Percentiles rank a stretch among this genome's conserved stretches.
These are phyloP conservation scores for Nebria ingens DNA, from an alignment of 1,140 invertebrate species.

Conservation along the genomic window DNA sequence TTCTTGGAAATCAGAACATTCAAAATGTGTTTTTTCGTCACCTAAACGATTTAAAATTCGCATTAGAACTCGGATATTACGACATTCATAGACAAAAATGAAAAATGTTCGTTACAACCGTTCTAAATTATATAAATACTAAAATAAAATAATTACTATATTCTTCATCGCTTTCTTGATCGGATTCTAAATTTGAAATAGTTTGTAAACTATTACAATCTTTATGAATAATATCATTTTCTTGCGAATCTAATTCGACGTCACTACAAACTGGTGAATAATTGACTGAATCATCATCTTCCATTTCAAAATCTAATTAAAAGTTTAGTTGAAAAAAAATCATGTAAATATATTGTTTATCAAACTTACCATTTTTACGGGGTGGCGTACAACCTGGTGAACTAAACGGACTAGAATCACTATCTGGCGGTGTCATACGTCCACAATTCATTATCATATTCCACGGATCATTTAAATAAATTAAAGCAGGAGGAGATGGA, in stretches of 20 bases:
- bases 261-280: conserved; percentile 44
- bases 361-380: background rate
- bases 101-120: no score
- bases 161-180: background rate
- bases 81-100: no score
- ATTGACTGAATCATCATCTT: conserved; percentile 30
- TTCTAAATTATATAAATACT: no score
- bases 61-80: conserved; percentile 15
- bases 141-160: background rate
- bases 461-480: background rate
- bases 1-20: background rate
- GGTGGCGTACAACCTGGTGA: background rate
- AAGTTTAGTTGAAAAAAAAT: conserved; percentile 18
- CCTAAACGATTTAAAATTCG: background rate
- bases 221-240: conserved; percentile 13
- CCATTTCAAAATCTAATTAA: conserved; percentile 17
- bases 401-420: background rate
- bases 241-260: conserved; percentile 32
- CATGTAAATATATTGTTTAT: conserved; percentile 6
- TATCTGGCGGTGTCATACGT: background rate
- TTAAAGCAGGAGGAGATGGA: background rate
- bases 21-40: background rate
- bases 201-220: background rate
- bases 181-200: background rate
- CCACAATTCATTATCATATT: background rate